Base-by-base conservation (phyloP, 2,113 vertebrate species). In the Ictalurus furcatus region DNA sequence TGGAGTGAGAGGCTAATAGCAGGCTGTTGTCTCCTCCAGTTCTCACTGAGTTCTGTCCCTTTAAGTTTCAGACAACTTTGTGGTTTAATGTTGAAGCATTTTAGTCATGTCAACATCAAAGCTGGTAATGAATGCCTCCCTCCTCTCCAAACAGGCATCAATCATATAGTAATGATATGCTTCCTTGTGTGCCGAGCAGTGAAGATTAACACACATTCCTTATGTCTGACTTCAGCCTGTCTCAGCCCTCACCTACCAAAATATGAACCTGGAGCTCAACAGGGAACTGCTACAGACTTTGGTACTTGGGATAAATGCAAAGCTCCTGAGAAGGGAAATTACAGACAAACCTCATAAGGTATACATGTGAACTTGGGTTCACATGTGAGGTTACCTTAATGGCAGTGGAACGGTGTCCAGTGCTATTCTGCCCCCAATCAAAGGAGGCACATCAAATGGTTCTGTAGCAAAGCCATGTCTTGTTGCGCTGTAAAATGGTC, bases 191-290 rank as follows among this genome's bases (percentile, higher is more conserved):
- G 89, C 67, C 84, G 91, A 94, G 91, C 93, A 91, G 91, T 91
- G 92, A 91, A 94, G 94, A 94, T 94, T 84, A 91, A 93, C 86
- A 91, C 90, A 92, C 95, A 95, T 96, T 96, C 94, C 92, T 92
- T 13, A 63, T 80, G 85, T 88, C 91, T 96, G 94, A 95, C 92
- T 94, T 95, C 94, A 95, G 82, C 59, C 91, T 92, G 90, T 91
- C 91, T 93, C 91, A 91, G 92, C 92, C 90, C 88, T 93, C 91
- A 90, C 79, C n/a, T 94, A 93, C 84, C 91, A 89, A 92, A 94
- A 92, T 52, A 92, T 91, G 88, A 93, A 92, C 80, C 40, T 86
- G 8, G 80, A 89, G 90, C 92, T 92, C 71, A 80, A 23, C 85
- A 19, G 78, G 52, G 93, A 92, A 90, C 92, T 93, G 92, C 91